Evolutionary conservation across 2,113 vertebrate species (phyloP).

Genomic region (Aviceda subcristata): DNA sequence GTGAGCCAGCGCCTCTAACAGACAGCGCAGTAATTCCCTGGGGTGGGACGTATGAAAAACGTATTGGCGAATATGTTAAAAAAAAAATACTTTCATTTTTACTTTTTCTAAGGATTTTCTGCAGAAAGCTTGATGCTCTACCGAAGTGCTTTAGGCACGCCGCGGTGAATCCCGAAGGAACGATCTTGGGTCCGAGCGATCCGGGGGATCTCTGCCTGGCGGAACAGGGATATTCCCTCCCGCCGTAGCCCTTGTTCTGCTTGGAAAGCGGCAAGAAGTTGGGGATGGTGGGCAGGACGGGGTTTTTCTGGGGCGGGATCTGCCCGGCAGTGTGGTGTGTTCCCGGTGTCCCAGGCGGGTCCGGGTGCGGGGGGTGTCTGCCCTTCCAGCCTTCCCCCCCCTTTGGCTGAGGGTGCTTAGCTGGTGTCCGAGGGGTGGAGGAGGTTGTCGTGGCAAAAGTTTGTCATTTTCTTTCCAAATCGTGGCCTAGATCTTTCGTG

Average conservation of each 20-base stretch:
- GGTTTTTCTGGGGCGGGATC: neutral
- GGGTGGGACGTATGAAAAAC: neutral
- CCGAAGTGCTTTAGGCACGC: neutral
- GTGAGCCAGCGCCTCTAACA: neutral
- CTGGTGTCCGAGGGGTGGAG: neutral
- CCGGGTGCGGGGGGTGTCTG: neutral
- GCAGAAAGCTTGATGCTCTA: neutral
- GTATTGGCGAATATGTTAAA: neutral
- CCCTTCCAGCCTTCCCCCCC: accelerated
- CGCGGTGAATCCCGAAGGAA: neutral
- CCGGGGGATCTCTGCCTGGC: too few species aligned
- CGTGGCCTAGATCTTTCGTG: neutral
- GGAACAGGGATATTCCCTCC: neutral
- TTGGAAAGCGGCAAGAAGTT: neutral
- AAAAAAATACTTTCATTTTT: neutral
- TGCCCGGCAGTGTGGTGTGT: accelerated
- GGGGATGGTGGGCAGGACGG: neutral
- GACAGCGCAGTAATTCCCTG: neutral
- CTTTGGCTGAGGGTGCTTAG: accelerated
- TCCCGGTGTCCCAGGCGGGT: neutral
- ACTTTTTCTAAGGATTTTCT: neutral
- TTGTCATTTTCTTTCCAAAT: neutral
- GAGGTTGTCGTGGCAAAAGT: neutral
- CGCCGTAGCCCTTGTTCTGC: accelerated
- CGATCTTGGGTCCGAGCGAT: neutral